A percentile compares a stretch with the other conserved stretches of the same genome.
These are phyloP conservation scores for Sardinella longiceps DNA, from an alignment of 2,797 vertebrate genomes.

Conservation along the genomic window DNA sequence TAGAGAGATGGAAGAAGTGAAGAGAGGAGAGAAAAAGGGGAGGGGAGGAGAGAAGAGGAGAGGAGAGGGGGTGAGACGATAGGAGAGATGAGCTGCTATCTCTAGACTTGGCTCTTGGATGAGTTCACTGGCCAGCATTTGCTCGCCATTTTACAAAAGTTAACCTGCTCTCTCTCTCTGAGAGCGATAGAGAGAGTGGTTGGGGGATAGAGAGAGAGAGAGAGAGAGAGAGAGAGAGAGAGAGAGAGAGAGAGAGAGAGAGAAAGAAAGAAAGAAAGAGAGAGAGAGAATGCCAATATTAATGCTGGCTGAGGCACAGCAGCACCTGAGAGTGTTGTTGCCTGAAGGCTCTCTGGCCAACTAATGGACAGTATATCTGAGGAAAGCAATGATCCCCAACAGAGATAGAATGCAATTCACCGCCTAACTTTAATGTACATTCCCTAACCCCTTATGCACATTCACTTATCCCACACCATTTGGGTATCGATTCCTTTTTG, in stretches of 20 bases:
- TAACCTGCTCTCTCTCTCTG: neutral
- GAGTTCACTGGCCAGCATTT: neutral
- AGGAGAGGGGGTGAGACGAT: neutral
- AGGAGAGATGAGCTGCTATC: constrained; percentile 16
- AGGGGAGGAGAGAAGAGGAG: neutral
- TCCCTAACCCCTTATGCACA: neutral
- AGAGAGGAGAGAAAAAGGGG: neutral
- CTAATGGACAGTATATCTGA: neutral
- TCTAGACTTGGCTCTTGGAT: neutral
- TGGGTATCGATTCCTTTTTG: neutral
- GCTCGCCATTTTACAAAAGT: neutral
- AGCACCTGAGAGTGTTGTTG: neutral
- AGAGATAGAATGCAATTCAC: neutral
- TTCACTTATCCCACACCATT: neutral
- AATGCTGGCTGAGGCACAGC: neutral
- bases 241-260: neutral
- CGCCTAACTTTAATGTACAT: neutral
- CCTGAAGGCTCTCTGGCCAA: neutral
- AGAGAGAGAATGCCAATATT: neutral
- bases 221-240: neutral
- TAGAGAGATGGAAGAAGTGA: too few species aligned
- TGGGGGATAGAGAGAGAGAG: neutral
- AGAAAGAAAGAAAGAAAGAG: neutral
- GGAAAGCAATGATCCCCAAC: neutral
- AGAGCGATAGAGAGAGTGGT: neutral